These are phyloP conservation scores for Erebia epiphron DNA, from an alignment of 2,888 invertebrate genomes.

Conservation along the genomic window DNA sequence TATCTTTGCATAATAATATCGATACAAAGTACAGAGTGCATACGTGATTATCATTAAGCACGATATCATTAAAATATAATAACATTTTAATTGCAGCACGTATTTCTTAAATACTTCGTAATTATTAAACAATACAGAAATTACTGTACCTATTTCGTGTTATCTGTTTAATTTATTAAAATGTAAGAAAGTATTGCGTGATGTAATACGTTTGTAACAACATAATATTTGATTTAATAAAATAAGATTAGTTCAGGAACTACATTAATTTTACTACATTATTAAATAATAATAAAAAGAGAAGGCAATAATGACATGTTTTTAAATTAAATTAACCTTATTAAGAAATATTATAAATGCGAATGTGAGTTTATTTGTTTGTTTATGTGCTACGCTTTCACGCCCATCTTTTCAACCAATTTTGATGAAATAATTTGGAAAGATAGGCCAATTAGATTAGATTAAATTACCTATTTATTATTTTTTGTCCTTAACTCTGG, in stretches of 20 bases:
- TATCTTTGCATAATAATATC: background rate
- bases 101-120: slow-evolving; percentile 3
- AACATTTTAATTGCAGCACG: slow-evolving; percentile 9
- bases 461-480: too few species aligned
- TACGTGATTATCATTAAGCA: background rate
- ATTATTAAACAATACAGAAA: slow-evolving; percentile 2
- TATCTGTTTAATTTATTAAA: background rate
- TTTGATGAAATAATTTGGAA: too few species aligned
- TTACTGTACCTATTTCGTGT: slow-evolving; percentile 13
- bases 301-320: too few species aligned
- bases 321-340: too few species aligned
- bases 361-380: too few species aligned
- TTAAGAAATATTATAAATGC: too few species aligned
- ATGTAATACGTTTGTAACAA: background rate
- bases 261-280: background rate
- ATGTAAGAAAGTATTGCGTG: slow-evolving; percentile 5
- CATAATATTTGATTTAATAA: too few species aligned
- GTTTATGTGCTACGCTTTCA: too few species aligned
- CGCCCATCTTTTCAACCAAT: too few species aligned
- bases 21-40: background rate
- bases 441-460: too few species aligned
- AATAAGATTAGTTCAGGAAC: background rate
- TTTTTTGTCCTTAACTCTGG: too few species aligned
- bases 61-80: background rate
- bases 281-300: too few species aligned